phyloP scores from a whole-genome alignment of 2,888 invertebrate species.

The Itoplectis maculator region DNA sequence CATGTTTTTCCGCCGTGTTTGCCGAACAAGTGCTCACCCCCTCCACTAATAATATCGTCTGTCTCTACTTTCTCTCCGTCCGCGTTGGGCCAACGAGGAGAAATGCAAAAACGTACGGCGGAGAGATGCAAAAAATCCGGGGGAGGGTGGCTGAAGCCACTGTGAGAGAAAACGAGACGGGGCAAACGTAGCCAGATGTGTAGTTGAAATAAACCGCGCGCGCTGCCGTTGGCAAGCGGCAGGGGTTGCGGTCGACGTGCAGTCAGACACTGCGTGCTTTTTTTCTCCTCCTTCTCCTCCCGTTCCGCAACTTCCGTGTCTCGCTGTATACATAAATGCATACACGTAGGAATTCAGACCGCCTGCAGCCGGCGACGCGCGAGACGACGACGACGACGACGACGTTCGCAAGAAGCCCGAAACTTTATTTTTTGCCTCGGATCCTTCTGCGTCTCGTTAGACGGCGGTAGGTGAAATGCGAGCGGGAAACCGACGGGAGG shows the following conservation, averaged over 20 bases:
- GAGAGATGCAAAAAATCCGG: conserved; percentile 1
- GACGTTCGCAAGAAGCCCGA: conserved; percentile 38
- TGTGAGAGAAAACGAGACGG: conserved; percentile 11
- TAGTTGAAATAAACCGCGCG: conserved; percentile 35
- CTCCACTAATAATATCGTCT: conserved; percentile 24
- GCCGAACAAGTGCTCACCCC: conserved; percentile 24
- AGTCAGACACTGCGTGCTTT: conserved; percentile 50
- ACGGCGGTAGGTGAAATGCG: conserved; percentile 32
- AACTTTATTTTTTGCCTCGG: conserved; percentile 24
- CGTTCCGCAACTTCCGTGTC: conserved; percentile 13
- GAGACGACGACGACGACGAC: neutral
- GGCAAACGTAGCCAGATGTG: neutral
- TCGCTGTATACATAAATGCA: neutral
- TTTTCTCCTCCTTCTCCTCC: conserved; percentile 28
- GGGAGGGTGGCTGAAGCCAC: no score
- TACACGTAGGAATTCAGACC: neutral
- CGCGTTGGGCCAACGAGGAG: neutral
- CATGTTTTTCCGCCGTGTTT: conserved; percentile 16
- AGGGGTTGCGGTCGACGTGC: conserved; percentile 59
- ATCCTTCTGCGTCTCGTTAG: conserved; percentile 49
- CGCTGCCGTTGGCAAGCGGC: conserved; percentile 40
- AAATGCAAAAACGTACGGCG: neutral
- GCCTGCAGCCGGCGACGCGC: neutral
- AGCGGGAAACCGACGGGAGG: conserved; percentile 6
- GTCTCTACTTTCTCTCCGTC: neutral